Evolutionary conservation across 2,113 vertebrate genomes (phyloP), one percentile per base, ranked within the genome.

Genomic region (Natator depressus): DNA sequence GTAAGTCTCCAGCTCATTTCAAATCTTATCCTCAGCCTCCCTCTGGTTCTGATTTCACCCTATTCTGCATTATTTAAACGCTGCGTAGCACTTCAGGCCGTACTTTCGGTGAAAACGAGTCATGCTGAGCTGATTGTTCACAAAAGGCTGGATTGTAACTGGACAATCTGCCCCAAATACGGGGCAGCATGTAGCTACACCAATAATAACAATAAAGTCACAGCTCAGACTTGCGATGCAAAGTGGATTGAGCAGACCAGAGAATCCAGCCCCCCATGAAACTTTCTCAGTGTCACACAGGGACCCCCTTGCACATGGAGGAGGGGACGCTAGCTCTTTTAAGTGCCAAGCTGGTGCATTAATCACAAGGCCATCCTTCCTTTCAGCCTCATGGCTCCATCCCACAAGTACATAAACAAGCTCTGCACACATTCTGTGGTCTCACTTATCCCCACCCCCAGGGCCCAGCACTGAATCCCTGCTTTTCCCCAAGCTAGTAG

Each of bases 401-500:
- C 53, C 42, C 81, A 72, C 9, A 10, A 38, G n/a, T 9, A 38
- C 65, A 72, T 2, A 22, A n/a, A 72, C 8, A 38, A 72, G n/a
- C 19, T 72, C 35, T 24, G 82, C 46, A 25, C 53, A 2, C 12
- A 4, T 24, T 46, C 35, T 31, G 35, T 5, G 12, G 22, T 22
- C 4, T 2, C 10, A 13, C 22, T 24, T 50, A 65, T 35, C 27
- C 57, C 49, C 25, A 57, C 19, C 8, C 7, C 22, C 25, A 5
- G 5, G 5, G 46, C 25, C 25, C 3, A 0, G 38, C 62, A 8
- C 42, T 29, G 31, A 50, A 17, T 22, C 80, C 24, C 2, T 5
- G 81, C 46, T 24, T 83, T 57, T 80, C 38, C 62, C 8, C 57
- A 78, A 51, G 31, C 49, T 35, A 22, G 9, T 4, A 19, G 10